Evolutionary conservation across 2,797 vertebrate species (phyloP), one percentile per base, ranked within the genome.

Genomic region (Centropyge bicolor): DNA sequence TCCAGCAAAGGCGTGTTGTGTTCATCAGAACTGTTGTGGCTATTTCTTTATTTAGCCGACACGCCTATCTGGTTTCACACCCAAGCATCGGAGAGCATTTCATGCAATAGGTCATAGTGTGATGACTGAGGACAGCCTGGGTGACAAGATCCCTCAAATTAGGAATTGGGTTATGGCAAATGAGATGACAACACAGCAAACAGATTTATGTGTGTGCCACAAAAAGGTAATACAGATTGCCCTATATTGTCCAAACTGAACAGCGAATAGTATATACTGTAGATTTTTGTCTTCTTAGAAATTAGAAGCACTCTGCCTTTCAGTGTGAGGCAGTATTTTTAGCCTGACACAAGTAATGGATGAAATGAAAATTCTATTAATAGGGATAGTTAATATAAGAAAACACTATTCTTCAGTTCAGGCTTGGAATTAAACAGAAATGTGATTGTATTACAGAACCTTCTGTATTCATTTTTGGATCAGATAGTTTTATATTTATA

Each of bases 1-100:
- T 91, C 84, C 86, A 68, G 89, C 79, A 43, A 71, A 91, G 86
- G 66, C 78, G 63, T 75, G 88, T 88, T 92, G 90, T 93, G 90
- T 92, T 92, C 76, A 90, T 93, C 87, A 84, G 88, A 84, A 87
- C 88, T 86, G 90, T 91, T 92, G 90, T 91, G 87, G 83, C 86
- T 27, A 80, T 90, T 84, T 87, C 91, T 94, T 93, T 93, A 93
- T 94, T 92, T 94, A 94, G 93, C 91, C 54, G 73, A 84, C 81
- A 51, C 71, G 45, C 83, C 89, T 85, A 85, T 94, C 91, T 79
- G 84, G 86, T 94, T 94, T 90, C 93, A 91, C 88, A 83, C 82
- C 89, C 78, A 67, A 66, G 86, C 70, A 55, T 49, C 35, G 24
- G 78, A 71, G 80, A 85, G 90, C 76, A 80, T 88, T 94, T 93